Conservation (phyloP, 2,888 invertebrate genomes). For the Entomobrya proxima region DNA sequence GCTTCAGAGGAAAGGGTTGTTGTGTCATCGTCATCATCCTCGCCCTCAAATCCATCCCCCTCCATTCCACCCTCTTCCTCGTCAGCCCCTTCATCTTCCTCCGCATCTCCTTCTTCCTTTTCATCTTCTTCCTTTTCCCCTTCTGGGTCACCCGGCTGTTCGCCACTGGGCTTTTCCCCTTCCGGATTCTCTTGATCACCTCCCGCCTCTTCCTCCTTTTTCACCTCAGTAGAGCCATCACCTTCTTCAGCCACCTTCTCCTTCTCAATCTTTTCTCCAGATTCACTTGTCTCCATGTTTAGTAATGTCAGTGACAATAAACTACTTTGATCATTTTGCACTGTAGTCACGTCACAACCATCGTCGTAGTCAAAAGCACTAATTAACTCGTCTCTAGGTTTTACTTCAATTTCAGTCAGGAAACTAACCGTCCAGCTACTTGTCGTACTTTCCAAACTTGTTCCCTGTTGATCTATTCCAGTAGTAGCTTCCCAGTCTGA, state of each 20-base stretch:
- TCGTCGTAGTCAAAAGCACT: background rate
- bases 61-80: background rate
- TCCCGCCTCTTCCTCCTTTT: background rate
- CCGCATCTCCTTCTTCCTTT: background rate
- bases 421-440: constrained; percentile 49
- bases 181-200: background rate
- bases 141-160: background rate
- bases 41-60: constrained; percentile 16
- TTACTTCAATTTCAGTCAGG: constrained; percentile 59
- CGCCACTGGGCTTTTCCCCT: background rate
- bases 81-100: background rate
- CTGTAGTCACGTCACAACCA: constrained; percentile 7
- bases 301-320: background rate
- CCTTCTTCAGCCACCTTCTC: background rate
- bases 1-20: constrained; percentile 74
- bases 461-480: background rate
- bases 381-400: background rate
- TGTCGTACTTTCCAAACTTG: constrained; percentile 60
- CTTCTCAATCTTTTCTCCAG: background rate
- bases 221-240: background rate
- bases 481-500: background rate
- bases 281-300: constrained; percentile 48
- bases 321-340: constrained; percentile 25
- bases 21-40: constrained; percentile 66
- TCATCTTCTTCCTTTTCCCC: background rate